Evolutionary conservation across 1,140 invertebrate genomes (phyloP).

Genomic region (Heterodera schachtii): DNA sequence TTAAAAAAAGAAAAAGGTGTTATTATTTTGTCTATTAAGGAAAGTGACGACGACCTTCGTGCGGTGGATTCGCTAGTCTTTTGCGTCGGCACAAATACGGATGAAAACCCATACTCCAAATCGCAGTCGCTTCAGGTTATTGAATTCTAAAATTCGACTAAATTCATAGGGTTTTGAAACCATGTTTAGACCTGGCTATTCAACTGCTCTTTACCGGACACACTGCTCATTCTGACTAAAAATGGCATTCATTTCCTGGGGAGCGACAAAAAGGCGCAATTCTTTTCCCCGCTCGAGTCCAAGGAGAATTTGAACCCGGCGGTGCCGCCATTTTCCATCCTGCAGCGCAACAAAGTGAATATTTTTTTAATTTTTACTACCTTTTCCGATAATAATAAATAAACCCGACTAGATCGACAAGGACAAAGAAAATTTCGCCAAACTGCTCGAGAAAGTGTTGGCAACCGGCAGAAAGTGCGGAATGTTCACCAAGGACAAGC

Average conservation of each 20-base stretch:
- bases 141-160: not conserved
- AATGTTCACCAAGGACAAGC: constrained; percentile 91
- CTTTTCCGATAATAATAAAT: too few species aligned
- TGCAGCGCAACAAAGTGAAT: constrained; percentile 89
- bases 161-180: constrained; percentile 44
- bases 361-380: too few species aligned
- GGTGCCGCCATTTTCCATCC: constrained; percentile 82
- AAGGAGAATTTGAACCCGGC: constrained; percentile 76
- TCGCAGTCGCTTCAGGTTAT: constrained; percentile 56
- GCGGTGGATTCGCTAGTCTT: constrained; percentile 37
- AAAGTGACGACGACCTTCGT: constrained; percentile 37
- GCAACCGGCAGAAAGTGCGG: constrained; percentile 84
- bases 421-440: constrained; percentile 89
- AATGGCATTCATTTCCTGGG: constrained; percentile 84
- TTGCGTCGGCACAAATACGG: constrained; percentile 40
- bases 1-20: constrained; percentile 26
- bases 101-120: constrained; percentile 50
- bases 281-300: constrained; percentile 86
- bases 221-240: constrained; percentile 85
- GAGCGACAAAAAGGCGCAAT: constrained; percentile 97
- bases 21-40: constrained; percentile 42
- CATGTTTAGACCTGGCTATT: constrained; percentile 84
- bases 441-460: constrained; percentile 82
- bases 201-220: constrained; percentile 93
- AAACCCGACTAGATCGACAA: constrained; percentile 85